Conservation (phyloP, 2,888 invertebrate genomes). For the Elmis aenea region DNA sequence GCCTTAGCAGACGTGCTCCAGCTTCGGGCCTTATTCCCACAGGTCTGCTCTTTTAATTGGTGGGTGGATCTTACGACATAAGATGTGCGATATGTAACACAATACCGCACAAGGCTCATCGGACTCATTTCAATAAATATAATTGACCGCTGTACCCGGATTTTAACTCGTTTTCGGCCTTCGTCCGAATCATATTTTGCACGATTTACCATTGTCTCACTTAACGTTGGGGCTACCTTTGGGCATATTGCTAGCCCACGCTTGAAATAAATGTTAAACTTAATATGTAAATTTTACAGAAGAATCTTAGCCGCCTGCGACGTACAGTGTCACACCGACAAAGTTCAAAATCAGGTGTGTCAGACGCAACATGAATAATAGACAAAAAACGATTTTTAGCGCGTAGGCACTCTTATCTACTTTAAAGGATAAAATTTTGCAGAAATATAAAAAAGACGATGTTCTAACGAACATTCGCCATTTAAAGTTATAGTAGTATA, state of each 20-base stretch:
- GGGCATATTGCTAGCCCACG: conserved; percentile 12
- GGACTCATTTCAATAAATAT: conserved; percentile 11
- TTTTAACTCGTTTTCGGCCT: conserved; percentile 9
- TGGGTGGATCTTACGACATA: conserved; percentile 25
- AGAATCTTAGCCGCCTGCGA: conserved; percentile 11
- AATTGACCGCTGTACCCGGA: conserved; percentile 13
- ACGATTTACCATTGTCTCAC: conserved; percentile 13
- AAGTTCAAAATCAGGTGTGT: conserved; percentile 13
- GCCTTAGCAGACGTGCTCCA: conserved; percentile 8
- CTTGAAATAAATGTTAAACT: too few relatives aligned
- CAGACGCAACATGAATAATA: conserved; percentile 12
- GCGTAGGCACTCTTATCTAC: too few relatives aligned
- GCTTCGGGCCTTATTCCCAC: conserved; percentile 19
- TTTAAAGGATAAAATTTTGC: too few relatives aligned
- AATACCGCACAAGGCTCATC: conserved; percentile 12
- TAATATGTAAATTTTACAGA: conserved; percentile 14
- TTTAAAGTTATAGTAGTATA: too few relatives aligned
- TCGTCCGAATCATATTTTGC: conserved; percentile 7
- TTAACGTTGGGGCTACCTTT: conserved; percentile 16
- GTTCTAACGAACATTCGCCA: too few relatives aligned
- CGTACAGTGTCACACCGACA: too few relatives aligned
- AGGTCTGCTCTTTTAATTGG: conserved; percentile 25
- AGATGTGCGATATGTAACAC: conserved; percentile 25
- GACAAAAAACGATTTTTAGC: too few relatives aligned
- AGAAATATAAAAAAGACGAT: too few relatives aligned